Conservation (phyloP, 2,888 invertebrate genomes). For the Drosophila neutralis region DNA sequence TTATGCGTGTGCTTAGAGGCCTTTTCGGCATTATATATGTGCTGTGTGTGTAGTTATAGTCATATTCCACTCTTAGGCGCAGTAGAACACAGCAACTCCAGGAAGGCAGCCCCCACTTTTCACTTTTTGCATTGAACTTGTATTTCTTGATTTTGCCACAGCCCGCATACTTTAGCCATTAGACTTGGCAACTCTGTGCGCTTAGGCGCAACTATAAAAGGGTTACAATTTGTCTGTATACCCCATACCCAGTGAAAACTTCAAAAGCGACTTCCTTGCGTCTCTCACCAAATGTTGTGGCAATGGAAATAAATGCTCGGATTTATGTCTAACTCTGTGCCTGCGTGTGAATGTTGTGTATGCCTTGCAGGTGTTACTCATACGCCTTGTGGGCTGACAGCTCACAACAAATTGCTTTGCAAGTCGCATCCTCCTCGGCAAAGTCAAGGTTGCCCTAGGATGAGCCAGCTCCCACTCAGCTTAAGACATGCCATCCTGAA, state of each 20-base stretch:
- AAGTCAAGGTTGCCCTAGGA: constrained; percentile 71
- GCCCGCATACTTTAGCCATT: constrained; percentile 70
- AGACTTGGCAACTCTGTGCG: constrained; percentile 45
- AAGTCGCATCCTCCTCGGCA: constrained; percentile 36
- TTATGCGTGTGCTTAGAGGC: constrained; percentile 80
- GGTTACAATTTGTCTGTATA: constrained; percentile 59
- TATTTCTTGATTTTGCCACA: constrained; percentile 48
- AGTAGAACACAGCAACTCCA: constrained; percentile 46
- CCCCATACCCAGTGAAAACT: constrained; percentile 46
- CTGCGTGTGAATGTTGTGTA: constrained; percentile 10
- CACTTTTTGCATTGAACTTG: constrained; percentile 60
- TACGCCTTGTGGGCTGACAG: constrained; percentile 61
- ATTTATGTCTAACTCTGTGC: constrained; percentile 64
- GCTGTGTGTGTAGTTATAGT: constrained; percentile 40
- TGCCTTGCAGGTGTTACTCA: constrained; percentile 68
- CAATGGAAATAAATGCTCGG: constrained; percentile 77
- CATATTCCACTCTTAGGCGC: constrained; percentile 76
- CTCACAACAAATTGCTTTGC: constrained; percentile 74
- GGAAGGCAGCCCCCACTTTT: constrained; percentile 1
- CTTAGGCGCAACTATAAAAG: constrained; percentile 59
- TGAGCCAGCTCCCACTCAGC: constrained; percentile 31
- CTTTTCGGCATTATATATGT: constrained; percentile 65
- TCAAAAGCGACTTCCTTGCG: constrained; percentile 68
- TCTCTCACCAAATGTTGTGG: constrained; percentile 45
- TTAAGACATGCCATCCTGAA: constrained; percentile 48